phyloP scores from a whole-genome alignment of 2,888 invertebrate genomes.

The Chalcis sispes region DNA sequence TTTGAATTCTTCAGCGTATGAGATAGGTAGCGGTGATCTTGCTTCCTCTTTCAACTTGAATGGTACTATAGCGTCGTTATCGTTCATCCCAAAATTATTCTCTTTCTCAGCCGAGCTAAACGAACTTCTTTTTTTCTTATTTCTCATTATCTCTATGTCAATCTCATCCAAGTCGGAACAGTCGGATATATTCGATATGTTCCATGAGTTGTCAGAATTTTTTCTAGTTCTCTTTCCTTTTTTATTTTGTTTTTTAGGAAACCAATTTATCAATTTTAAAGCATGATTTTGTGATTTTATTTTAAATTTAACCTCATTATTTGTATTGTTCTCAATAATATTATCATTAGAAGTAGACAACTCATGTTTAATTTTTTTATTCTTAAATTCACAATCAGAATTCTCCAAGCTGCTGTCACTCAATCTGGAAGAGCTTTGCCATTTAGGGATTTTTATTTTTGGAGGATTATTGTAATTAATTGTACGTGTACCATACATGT shows the following conservation, averaged over 20 bases:
- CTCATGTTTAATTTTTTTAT: constrained; percentile 5
- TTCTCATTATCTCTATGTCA: not conserved
- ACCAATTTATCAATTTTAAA: constrained; percentile 42
- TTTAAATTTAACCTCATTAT: not conserved
- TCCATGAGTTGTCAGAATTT: constrained; percentile 35
- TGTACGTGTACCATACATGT: constrained; percentile 64
- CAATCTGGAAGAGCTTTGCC: constrained; percentile 15
- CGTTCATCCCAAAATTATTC: not conserved
- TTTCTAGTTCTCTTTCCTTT: constrained; percentile 1
- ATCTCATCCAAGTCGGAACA: constrained; percentile 21
- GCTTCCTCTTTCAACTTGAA: constrained; percentile 24
- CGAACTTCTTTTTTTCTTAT: constrained; percentile 25
- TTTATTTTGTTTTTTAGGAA: constrained; percentile 14
- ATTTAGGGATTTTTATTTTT: constrained; percentile 21
- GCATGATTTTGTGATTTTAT: not conserved
- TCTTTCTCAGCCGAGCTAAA: not conserved
- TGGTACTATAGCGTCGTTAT: not conserved
- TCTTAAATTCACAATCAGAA: constrained; percentile 6
- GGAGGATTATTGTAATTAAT: constrained; percentile 61
- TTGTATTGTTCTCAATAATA: not conserved
- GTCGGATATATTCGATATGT: constrained; percentile 20
- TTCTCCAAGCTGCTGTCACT: constrained; percentile 11
- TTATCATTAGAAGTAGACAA: not conserved
- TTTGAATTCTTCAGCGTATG: constrained; percentile 13
- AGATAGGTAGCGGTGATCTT: not conserved